Evolutionary conservation across 2,113 vertebrate species (phyloP), one percentile per base, ranked within the genome.

Genomic region (Macquaria ambigua): DNA sequence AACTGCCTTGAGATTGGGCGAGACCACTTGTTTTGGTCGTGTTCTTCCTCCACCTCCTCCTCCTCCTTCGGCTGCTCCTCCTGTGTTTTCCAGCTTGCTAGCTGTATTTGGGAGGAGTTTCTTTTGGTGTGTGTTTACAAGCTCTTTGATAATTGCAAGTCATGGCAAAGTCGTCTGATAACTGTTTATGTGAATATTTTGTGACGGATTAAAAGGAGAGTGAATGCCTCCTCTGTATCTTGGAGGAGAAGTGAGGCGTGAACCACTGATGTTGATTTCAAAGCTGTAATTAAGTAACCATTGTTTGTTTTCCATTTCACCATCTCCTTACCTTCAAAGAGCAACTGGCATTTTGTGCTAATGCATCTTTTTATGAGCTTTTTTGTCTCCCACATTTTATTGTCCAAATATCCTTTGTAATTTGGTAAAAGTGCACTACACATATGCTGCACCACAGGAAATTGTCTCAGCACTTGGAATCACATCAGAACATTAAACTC

Each of bases 21-120:
- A 82, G 84, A 79, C 87, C 39, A 31, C 61, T 80, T 91, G 91
- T 92, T 93, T 91, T 73, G 61, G 80, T 90, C 31, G 6, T 78
- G n/a, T 25, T 79, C 77, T 41, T 80, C 66, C 25, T 77, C 76
- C 48, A 71, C 50, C 77, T 87, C 52, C 53, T 74, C 59, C 28
- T 71, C 14, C 23, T 50, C 41, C 52, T 77, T 69, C 43, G 71
- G 21, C 34, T 75, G 14, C 50, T 74, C 55, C 70, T 81, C 63
- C 43, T 62, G 69, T 81, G 68, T 69, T 79, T 88, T 89, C 6
- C 1, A 76, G 53, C 39, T 68, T 46, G 55, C 48, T 53, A 7
- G 37, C 72, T 68, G 18, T 62, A 67, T 83, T 87, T 55, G 39
- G 59, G 53, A 71, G 72, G 84, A 83, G 66, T 79, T 66, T 77